These are phyloP conservation scores for Achlya flavicornis DNA, from an alignment of 2,888 invertebrate genomes.

Conservation along the genomic window DNA sequence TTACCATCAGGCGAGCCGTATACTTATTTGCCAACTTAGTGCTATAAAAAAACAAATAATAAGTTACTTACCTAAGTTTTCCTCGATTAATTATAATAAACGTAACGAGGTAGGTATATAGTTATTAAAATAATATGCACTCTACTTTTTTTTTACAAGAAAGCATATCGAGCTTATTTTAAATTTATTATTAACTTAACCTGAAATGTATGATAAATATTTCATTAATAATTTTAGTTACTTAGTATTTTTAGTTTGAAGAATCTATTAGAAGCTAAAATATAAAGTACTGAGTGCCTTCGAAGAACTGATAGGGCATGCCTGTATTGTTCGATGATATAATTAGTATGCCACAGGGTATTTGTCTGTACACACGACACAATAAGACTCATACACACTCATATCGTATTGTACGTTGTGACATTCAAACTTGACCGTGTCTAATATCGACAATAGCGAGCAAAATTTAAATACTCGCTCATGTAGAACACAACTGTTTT, in stretches of 20 bases:
- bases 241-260: slow-evolving; percentile 24
- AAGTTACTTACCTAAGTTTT: too few species aligned
- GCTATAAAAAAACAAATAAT: too few species aligned
- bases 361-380: slow-evolving; percentile 38
- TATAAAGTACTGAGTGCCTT: slow-evolving; percentile 38
- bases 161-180: too few species aligned
- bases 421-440: slow-evolving; percentile 78
- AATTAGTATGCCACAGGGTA: slow-evolving; percentile 62
- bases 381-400: slow-evolving; percentile 28
- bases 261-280: slow-evolving; percentile 35
- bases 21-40: too few species aligned
- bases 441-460: slow-evolving; percentile 61
- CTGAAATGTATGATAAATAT: too few species aligned
- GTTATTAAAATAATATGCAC: too few species aligned
- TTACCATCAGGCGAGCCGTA: too few species aligned
- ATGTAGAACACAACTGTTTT: slow-evolving; percentile 43
- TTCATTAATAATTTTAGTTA: too few species aligned
- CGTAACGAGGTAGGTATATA: too few species aligned
- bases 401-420: slow-evolving; percentile 37
- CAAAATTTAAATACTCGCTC: slow-evolving; percentile 52
- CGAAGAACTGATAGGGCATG: slow-evolving; percentile 66
- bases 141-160: too few species aligned
- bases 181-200: too few species aligned
- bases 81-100: too few species aligned
- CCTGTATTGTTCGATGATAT: slow-evolving; percentile 52